phyloP scores from a whole-genome alignment of 2,797 vertebrate genomes.

The Acrossocheilus wenchowensis region DNA sequence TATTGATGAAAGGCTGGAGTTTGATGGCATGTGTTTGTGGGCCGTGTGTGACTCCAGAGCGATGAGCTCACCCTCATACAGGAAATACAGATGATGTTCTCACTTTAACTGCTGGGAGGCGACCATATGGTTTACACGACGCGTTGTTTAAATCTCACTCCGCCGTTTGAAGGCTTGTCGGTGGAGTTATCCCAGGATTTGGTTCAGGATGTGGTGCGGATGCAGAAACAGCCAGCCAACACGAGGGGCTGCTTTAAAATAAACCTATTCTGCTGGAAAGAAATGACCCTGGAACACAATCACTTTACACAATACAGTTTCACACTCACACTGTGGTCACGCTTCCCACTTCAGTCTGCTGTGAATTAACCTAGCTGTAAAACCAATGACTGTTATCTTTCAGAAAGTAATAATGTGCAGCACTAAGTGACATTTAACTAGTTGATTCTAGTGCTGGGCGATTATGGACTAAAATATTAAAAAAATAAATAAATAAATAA shows the following conservation, averaged over 20 bases:
- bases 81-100: slow-evolving; percentile 59
- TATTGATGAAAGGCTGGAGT: slow-evolving; percentile 36
- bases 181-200: slow-evolving; percentile 1
- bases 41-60: slow-evolving; percentile 51
- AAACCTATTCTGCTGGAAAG: neutral
- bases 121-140: slow-evolving; percentile 49
- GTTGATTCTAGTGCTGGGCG: neutral
- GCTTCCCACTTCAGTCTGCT: neutral
- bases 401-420: neutral
- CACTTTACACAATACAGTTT: neutral
- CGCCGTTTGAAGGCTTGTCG: slow-evolving; percentile 19
- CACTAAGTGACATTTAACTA: slow-evolving; percentile 8
- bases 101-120: slow-evolving; percentile 57
- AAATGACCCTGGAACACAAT: neutral
- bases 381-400: neutral
- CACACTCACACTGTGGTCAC: neutral
- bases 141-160: slow-evolving; percentile 58
- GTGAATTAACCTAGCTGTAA: neutral
- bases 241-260: neutral
- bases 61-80: slow-evolving; percentile 62
- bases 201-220: neutral
- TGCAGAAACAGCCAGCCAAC: neutral
- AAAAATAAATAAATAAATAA: too few relatives aligned
- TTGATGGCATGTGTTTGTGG: slow-evolving; percentile 40
- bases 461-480: neutral